A percentile compares a stretch with the other conserved stretches of the same genome.
phyloP scores from a whole-genome alignment of 2,113 vertebrate genomes.

The Nannobrachium achirus region DNA sequence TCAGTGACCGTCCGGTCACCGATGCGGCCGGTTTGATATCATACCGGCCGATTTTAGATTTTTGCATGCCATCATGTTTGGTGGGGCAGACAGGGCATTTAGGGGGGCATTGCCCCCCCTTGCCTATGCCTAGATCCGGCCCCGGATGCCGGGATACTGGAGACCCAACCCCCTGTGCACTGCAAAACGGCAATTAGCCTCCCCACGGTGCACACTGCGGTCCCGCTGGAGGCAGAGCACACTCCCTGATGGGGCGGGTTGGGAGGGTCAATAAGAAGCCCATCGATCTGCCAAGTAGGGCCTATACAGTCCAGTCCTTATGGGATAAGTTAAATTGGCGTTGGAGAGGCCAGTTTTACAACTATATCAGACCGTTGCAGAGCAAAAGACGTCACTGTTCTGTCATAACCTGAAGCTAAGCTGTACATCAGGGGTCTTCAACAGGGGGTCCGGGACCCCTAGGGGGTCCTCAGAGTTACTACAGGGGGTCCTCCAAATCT shows the following conservation, averaged over 20 bases:
- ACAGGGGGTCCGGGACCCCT: no score
- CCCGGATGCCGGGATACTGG: slow-evolving; percentile 66
- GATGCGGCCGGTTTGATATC: no score
- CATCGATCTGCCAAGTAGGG: slow-evolving; percentile 62
- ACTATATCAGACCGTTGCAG: slow-evolving; percentile 39
- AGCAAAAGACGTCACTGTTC: slow-evolving; percentile 13
- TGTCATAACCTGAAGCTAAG: neutral
- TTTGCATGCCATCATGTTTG: no score
- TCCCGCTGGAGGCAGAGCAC: slow-evolving; percentile 63
- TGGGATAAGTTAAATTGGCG: slow-evolving; percentile 59
- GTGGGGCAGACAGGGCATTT: no score
- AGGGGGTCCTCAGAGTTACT: no score
- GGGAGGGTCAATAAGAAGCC: slow-evolving; percentile 66
- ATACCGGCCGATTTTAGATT: no score
- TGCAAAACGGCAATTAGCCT: slow-evolving; percentile 68
- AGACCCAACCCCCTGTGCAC: slow-evolving; percentile 56
- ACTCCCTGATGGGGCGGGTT: slow-evolving; percentile 50
- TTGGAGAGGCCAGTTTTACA: slow-evolving; percentile 28
- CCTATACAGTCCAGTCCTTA: slow-evolving; percentile 39
- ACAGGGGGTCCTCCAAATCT: no score
- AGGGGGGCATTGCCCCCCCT: no score
- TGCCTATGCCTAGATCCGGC: no score
- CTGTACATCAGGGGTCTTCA: no score
- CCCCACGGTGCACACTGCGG: slow-evolving; percentile 61
- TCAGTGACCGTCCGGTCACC: no score